phyloP scores from a whole-genome alignment of 2,797 vertebrate genomes.

The Hoplostethus atlanticus region DNA sequence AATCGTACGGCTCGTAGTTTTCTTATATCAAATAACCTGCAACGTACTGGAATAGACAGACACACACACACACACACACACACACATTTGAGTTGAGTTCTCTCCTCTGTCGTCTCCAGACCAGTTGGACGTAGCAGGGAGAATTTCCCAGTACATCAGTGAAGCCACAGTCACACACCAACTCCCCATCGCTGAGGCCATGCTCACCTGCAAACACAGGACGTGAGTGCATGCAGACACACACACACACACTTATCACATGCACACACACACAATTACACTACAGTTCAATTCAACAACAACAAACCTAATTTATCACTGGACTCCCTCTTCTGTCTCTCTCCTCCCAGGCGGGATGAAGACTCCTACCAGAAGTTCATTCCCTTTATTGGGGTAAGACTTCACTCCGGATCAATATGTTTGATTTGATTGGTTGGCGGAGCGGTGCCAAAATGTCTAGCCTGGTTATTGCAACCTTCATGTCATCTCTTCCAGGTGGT shows the following conservation, averaged over 20 bases:
- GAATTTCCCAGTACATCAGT: constrained; percentile 91
- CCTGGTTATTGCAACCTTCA: neutral
- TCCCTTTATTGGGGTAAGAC: constrained; percentile 92
- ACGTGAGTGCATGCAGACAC: constrained; percentile 83
- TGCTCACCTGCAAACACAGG: constrained; percentile 97
- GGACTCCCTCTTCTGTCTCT: neutral
- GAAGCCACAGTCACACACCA: constrained; percentile 92
- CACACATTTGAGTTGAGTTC: neutral
- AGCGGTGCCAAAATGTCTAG: neutral
- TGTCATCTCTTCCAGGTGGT: constrained; percentile 86
- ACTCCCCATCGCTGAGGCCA: constrained; percentile 97
- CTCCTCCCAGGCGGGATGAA: constrained; percentile 86
- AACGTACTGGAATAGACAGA: too few species aligned
- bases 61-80: neutral
- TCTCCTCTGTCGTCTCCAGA: constrained; percentile 80
- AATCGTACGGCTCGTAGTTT: too few species aligned
- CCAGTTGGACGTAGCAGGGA: constrained; percentile 90
- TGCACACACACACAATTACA: too few species aligned
- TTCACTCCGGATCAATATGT: neutral
- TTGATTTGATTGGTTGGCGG: neutral
- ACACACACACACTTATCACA: accelerated
- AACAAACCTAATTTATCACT: neutral
- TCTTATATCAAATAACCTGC: too few species aligned
- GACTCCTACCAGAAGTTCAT: constrained; percentile 96
- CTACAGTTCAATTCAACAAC: too few species aligned